Percentiles rank a stretch among this genome's conserved stretches.
Conservation (phyloP, 2,113 vertebrate species). For the Neolamprologus hecqui region DNA sequence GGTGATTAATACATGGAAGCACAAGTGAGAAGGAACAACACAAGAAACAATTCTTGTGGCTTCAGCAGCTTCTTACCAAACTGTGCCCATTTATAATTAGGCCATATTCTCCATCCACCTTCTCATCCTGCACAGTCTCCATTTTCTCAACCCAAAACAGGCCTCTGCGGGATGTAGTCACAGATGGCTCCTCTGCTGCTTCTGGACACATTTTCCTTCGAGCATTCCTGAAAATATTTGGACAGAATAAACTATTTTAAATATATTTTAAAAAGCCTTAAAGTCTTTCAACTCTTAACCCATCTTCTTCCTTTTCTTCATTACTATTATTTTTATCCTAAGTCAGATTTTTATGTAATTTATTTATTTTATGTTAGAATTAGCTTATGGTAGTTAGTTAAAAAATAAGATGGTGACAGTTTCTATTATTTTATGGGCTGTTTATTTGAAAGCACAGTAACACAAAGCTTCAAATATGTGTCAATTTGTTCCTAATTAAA, state of each 20-base stretch:
- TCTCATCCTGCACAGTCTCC: slow-evolving; percentile 74
- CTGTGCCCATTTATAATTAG: slow-evolving; percentile 89
- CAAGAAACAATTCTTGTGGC: not conserved
- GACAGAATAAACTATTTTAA: not conserved
- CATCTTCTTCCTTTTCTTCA: not conserved
- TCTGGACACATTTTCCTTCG: slow-evolving; percentile 78
- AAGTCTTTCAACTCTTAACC: not conserved
- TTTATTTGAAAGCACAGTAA: not conserved
- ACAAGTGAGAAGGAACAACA: not conserved
- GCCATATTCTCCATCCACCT: slow-evolving; percentile 78
- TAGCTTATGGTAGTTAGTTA: not conserved
- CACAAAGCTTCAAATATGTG: not conserved
- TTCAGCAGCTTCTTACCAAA: slow-evolving; percentile 72
- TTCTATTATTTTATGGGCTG: not conserved
- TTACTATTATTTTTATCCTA: not conserved
- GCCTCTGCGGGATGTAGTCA: slow-evolving; percentile 48
- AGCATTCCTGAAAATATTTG: slow-evolving; percentile 67
- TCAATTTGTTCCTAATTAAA: not conserved
- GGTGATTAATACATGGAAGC: not conserved
- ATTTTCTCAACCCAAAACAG: slow-evolving; percentile 56
- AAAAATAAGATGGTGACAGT: not conserved
- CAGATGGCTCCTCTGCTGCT: slow-evolving; percentile 50
- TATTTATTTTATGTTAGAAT: not conserved
- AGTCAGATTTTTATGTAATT: not conserved
- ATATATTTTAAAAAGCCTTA: not conserved